Conservation (phyloP, 64 coral and sea anemone species). For the Actinia equina region DNA sequence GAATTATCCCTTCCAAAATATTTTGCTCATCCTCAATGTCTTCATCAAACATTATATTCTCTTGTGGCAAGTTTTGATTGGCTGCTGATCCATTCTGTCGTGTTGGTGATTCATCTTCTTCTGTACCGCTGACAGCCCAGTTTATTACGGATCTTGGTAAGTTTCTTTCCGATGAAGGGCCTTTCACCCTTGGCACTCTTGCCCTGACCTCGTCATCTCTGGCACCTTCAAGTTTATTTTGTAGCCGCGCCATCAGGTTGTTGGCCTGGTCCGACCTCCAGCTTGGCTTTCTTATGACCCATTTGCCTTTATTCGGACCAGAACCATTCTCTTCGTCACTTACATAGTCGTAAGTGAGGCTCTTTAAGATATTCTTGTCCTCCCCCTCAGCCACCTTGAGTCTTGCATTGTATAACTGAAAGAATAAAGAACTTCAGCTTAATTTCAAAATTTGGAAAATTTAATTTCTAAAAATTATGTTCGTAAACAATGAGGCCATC, state of each 20-base stretch:
- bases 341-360: neutral
- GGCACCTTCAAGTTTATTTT: neutral
- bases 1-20: neutral
- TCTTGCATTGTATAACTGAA: conserved; percentile 3
- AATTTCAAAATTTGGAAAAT: too few species aligned
- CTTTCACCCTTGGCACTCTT: neutral
- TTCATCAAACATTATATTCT: neutral
- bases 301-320: neutral
- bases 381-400: neutral
- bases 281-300: neutral
- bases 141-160: neutral
- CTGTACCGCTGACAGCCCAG: neutral
- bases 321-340: neutral
- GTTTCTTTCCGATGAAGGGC: neutral
- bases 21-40: neutral
- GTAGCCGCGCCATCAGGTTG: neutral
- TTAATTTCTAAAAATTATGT: too few species aligned
- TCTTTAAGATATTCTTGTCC: neutral
- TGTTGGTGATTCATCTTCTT: neutral
- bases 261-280: neutral
- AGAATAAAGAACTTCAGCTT: neutral
- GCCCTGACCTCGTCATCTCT: neutral
- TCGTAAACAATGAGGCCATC: too few species aligned
- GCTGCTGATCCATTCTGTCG: neutral
- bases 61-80: neutral